phyloP scores from a whole-genome alignment of 1,140 invertebrate species.

The Ericerus pela region DNA sequence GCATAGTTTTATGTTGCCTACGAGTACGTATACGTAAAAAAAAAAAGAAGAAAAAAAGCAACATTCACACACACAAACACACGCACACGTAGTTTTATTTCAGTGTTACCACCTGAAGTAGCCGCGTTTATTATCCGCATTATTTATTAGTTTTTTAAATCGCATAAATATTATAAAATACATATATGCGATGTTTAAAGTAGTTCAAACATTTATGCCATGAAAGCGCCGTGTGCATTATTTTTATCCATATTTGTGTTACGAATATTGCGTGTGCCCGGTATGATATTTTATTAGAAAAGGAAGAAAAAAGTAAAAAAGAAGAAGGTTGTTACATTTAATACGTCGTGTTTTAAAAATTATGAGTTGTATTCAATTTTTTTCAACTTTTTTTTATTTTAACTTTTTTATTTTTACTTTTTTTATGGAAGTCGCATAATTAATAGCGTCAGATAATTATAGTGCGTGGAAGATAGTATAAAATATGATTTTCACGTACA shows the following conservation, averaged over 20 bases:
- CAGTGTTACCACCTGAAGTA: conserved; percentile 5
- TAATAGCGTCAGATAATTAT: conserved; percentile 8
- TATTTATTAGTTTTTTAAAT: neutral
- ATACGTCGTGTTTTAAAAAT: conserved; percentile 11
- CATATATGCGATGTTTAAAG: neutral
- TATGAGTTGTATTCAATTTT: neutral
- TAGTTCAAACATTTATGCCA: neutral
- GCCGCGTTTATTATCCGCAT: neutral
- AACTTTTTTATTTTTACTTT: neutral
- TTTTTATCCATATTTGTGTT: conserved; percentile 9
- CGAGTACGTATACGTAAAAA: no score
- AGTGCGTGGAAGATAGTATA: neutral
- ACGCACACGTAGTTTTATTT: no score
- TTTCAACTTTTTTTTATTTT: neutral
- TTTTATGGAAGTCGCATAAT: neutral
- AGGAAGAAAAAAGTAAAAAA: no score
- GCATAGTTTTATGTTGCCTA: no score
- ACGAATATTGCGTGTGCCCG: conserved; percentile 7
- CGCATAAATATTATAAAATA: conserved; percentile 4
- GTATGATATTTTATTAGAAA: conserved; percentile 8
- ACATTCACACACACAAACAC: no score
- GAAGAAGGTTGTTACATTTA: conserved; percentile 7
- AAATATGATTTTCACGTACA: neutral
- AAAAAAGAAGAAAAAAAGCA: no score
- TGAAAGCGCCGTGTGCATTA: neutral